Percentiles rank a stretch among this genome's conserved stretches.
Evolutionary conservation across 1,140 invertebrate genomes (phyloP).

Genomic region (Drosophila pseudoananassae): DNA sequence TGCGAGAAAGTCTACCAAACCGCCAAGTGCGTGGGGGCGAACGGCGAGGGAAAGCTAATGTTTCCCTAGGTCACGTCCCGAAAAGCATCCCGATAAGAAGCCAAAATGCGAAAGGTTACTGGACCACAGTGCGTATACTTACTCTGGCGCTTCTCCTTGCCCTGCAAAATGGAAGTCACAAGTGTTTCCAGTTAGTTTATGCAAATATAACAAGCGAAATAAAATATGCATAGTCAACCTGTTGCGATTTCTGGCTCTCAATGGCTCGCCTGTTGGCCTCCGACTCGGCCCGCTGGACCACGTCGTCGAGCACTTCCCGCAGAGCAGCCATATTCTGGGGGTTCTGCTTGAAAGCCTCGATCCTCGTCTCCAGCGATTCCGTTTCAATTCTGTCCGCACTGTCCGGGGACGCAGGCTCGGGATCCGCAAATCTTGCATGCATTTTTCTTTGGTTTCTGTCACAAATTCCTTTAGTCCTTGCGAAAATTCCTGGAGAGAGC

Average conservation of each 20-base stretch:
- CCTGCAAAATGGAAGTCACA: slow-evolving; percentile 50
- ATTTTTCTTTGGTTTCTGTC: slow-evolving; percentile 51
- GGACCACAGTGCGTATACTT: slow-evolving; percentile 47
- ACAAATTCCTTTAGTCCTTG: slow-evolving; percentile 9
- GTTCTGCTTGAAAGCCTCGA: slow-evolving; percentile 76
- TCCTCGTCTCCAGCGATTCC: slow-evolving; percentile 66
- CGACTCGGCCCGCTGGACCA: slow-evolving; percentile 72
- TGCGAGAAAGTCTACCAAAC: slow-evolving; percentile 64
- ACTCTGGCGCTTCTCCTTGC: slow-evolving; percentile 79
- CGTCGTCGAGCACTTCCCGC: slow-evolving; percentile 77
- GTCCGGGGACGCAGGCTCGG: slow-evolving; percentile 68
- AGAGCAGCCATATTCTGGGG: slow-evolving; percentile 76
- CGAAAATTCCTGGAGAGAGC: slow-evolving; percentile 12
- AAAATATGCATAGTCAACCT: slow-evolving; percentile 56
- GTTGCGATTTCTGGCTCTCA: slow-evolving; percentile 74
- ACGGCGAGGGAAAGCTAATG: slow-evolving; percentile 52
- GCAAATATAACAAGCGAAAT: slow-evolving; percentile 22
- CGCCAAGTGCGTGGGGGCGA: slow-evolving; percentile 66
- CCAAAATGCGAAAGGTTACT: slow-evolving; percentile 1
- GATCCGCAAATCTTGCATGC: slow-evolving; percentile 80
- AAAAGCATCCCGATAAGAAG: slow-evolving; percentile 11
- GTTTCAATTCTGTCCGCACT: slow-evolving; percentile 54
- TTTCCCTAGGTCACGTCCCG: slow-evolving; percentile 52
- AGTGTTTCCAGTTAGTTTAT: slow-evolving; percentile 4
- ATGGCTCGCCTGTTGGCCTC: slow-evolving; percentile 68